These are phyloP conservation scores for Trididemnum miniatum DNA, from an alignment of 23 tunicate genomes.

Conservation along the genomic window DNA sequence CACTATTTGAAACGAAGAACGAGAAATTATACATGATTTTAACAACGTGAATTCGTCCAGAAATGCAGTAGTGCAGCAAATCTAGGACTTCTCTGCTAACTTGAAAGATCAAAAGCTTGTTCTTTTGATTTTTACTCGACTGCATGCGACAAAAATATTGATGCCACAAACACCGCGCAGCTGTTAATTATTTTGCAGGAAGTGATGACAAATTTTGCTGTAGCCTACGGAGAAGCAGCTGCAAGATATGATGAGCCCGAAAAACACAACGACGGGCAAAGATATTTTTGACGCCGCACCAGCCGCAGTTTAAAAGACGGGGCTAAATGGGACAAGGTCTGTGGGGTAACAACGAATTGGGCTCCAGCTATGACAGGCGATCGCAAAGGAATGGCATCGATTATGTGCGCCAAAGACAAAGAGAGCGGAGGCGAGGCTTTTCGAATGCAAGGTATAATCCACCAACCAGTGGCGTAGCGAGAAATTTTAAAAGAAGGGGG, in stretches of 20 bases:
- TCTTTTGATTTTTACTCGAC: no score
- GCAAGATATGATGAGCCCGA: slow-evolving; percentile 11
- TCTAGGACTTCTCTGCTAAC: slow-evolving; percentile 10
- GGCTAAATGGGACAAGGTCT: slow-evolving; percentile 21
- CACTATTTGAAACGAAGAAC: no score
- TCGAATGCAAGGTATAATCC: slow-evolving; percentile 6
- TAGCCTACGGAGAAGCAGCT: slow-evolving; percentile 2
- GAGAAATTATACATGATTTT: background rate
- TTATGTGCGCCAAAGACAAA: slow-evolving; percentile 10
- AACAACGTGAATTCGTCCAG: no score
- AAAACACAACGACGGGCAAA: background rate
- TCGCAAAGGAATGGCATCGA: slow-evolving; percentile 18
- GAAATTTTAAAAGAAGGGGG: no score
- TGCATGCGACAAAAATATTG: slow-evolving; percentile 9
- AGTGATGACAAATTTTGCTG: background rate
- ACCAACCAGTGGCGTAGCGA: no score
- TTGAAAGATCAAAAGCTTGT: background rate
- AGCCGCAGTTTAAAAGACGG: slow-evolving; percentile 14
- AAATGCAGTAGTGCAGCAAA: slow-evolving; percentile 13
- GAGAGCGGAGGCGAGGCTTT: slow-evolving; percentile 16
- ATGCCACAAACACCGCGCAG: slow-evolving; percentile 21
- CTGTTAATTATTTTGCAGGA: slow-evolving; percentile 8
- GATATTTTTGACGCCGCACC: slow-evolving; percentile 11
- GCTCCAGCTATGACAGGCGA: slow-evolving; percentile 29
- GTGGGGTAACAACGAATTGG: slow-evolving; percentile 21